These are phyloP conservation scores for Vollenhovia emeryi DNA, from an alignment of 1,140 invertebrate species.

Conservation along the genomic window DNA sequence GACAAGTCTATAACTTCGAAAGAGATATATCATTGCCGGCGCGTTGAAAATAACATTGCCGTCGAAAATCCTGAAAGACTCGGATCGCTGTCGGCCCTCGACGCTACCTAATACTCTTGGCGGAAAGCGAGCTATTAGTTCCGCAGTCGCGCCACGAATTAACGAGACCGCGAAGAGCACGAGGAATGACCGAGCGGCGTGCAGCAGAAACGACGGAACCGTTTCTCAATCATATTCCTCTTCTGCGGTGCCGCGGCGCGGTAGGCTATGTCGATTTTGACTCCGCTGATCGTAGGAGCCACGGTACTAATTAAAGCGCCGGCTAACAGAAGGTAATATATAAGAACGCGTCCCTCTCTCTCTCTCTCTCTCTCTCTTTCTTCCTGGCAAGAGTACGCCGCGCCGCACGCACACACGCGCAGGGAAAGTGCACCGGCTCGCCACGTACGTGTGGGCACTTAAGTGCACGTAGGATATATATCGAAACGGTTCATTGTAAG, in stretches of 20 bases:
- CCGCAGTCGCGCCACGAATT: constrained; percentile 21
- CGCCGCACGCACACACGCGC: background rate
- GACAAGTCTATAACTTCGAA: background rate
- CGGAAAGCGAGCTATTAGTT: constrained; percentile 26
- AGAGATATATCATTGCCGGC: background rate
- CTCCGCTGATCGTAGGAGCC: background rate
- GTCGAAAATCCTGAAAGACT: background rate
- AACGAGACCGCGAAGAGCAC: constrained; percentile 24
- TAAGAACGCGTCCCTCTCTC: background rate
- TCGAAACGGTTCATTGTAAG: constrained; percentile 72
- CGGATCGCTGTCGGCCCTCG: background rate
- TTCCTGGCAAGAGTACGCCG: background rate
- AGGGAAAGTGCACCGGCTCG: constrained; percentile 34
- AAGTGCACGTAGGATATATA: constrained; percentile 55
- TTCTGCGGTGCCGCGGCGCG: background rate
- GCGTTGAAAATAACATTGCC: background rate
- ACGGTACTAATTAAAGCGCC: constrained; percentile 64
- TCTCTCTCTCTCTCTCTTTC: background rate
- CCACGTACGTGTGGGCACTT: constrained; percentile 16
- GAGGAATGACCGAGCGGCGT: constrained; percentile 14
- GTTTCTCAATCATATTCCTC: constrained; percentile 31
- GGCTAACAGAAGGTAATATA: constrained; percentile 43
- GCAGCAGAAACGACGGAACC: background rate
- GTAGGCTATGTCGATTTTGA: constrained; percentile 35
- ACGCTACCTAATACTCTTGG: background rate